Evolutionary conservation across 2,888 invertebrate genomes (phyloP), one percentile per base, ranked within the genome.

Genomic region (Seira sanloemensis): DNA sequence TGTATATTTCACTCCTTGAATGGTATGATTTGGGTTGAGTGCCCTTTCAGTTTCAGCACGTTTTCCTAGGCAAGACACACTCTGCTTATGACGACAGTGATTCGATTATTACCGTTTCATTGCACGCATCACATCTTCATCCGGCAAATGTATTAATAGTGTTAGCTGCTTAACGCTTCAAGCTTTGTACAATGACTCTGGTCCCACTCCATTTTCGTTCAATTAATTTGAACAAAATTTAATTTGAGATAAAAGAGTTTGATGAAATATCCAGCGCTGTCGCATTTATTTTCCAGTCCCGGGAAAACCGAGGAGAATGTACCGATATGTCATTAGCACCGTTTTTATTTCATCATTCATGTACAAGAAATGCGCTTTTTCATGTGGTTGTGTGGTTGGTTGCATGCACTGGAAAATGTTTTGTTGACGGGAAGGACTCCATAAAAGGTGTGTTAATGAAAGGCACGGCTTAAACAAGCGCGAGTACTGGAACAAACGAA

Each of bases 11-110:
- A 37, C 5, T 12, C 37, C n/a, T n/a, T n/a, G n/a, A n/a, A n/a
- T n/a, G n/a, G n/a, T 7, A 12, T 37, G 37, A 37, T 37, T n/a
- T 66, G 79, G 66, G 73, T 79, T 79, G 79, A 73, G 72, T 79
- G 62, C 65, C 78, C 78, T 78, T 58, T 77, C 37, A 23, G 2
- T 24, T n/a, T 62, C 19, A n/a, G 19, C 58, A 58, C 66, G 7
- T 23, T 66, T 37, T 37, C 37, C 12, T 7, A 7, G 37, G 37
- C 37, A 37, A 37, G 4, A 37, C 37, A 12, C 4, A 37, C 12
- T 24, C 66, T 23, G 24, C 18, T 12, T 7, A 12, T 66, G 66
- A 66, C 19, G 66, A 18, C 23, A 66, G 23, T 21, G 5, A 19
- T 5, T 19, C 12, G 5, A 66, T 2, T 5, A 23, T 23, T 7